phyloP scores from a whole-genome alignment of 2,113 vertebrate genomes.

The Trematocara variabile region DNA sequence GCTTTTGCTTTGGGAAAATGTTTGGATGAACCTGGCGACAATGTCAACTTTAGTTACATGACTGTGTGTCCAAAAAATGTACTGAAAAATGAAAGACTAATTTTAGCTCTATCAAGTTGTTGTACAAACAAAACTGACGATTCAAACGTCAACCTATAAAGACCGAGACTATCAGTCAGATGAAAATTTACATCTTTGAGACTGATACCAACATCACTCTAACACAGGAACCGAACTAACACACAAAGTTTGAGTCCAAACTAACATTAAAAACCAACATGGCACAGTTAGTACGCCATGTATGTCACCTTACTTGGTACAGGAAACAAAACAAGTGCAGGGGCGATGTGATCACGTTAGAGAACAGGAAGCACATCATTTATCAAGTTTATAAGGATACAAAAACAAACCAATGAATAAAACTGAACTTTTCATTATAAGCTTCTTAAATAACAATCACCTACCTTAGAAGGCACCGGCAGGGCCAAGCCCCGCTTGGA shows the following conservation, averaged over 20 bases:
- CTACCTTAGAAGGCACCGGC: constrained; percentile 49
- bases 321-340: constrained; percentile 35
- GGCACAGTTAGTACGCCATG: neutral
- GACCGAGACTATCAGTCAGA: neutral
- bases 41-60: neutral
- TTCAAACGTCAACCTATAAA: neutral
- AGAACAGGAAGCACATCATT: constrained; percentile 39
- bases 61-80: neutral
- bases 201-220: neutral
- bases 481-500: constrained; percentile 31
- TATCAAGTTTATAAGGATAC: neutral
- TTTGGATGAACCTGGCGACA: accelerated
- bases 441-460: neutral
- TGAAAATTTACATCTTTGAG: neutral
- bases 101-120: accelerated
- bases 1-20: neutral
- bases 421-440: neutral
- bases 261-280: neutral
- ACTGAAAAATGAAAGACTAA: neutral
- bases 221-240: neutral
- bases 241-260: neutral
- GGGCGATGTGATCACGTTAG: neutral
- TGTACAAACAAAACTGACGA: neutral
- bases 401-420: neutral
- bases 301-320: neutral